Conservation (phyloP, 2,113 vertebrate species). For the Notarius quadriscutis region DNA sequence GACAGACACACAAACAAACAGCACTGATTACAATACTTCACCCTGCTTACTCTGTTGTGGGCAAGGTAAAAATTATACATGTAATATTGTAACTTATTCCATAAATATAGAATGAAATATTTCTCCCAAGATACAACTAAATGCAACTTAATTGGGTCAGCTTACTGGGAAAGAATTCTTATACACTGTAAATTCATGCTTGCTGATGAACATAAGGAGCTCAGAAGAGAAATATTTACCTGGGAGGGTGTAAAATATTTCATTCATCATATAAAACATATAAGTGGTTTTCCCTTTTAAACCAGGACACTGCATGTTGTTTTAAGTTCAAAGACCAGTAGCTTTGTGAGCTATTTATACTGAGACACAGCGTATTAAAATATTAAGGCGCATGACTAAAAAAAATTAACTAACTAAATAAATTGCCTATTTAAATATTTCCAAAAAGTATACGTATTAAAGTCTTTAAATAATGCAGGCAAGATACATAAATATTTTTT, state of each 20-base stretch:
- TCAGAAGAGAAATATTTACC: background rate
- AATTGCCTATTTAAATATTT: slow-evolving; percentile 52
- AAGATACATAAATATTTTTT: slow-evolving; percentile 60
- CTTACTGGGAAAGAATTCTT: too few species aligned
- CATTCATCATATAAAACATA: background rate
- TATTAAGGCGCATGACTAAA: slow-evolving; percentile 63
- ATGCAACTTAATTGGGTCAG: too few species aligned
- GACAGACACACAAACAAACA: too few species aligned
- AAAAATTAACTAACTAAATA: slow-evolving; percentile 61
- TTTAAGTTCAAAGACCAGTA: slow-evolving; percentile 47
- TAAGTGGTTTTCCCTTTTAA: background rate
- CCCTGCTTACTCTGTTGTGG: too few species aligned
- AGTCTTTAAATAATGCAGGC: slow-evolving; percentile 54
- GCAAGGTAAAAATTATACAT: too few species aligned
- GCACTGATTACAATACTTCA: too few species aligned
- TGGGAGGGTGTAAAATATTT: background rate
- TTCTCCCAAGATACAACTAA: background rate
- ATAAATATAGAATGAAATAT: background rate
- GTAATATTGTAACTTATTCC: background rate
- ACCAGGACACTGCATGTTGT: slow-evolving; percentile 52
- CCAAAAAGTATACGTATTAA: slow-evolving; percentile 58
- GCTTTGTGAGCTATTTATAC: slow-evolving; percentile 40
- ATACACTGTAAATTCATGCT: background rate
- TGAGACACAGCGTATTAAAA: slow-evolving; percentile 46
- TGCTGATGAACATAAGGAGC: background rate